Evolutionary conservation across 2,113 vertebrate species (phyloP).

Genomic region (Indri indri): DNA sequence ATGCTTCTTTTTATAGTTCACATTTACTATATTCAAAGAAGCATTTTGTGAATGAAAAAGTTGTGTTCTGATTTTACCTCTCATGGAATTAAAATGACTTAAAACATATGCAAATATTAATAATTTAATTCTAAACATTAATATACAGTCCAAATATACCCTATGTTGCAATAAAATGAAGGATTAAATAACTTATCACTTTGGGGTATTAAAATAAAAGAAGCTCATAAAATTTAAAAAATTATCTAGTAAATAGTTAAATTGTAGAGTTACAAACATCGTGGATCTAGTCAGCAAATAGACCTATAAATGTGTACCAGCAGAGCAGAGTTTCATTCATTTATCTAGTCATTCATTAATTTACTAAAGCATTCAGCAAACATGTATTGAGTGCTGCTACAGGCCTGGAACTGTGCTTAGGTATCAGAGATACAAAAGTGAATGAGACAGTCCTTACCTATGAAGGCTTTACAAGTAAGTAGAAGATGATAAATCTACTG

Average conservation of each 20-base stretch:
- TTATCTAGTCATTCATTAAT: background rate
- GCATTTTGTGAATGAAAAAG: slow-evolving; percentile 17
- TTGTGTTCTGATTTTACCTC: slow-evolving; percentile 13
- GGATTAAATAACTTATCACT: background rate
- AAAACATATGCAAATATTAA: background rate
- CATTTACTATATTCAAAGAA: slow-evolving; percentile 18
- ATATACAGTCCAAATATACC: background rate
- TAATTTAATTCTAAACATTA: slow-evolving; percentile 39
- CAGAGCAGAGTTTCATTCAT: background rate
- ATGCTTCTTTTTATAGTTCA: slow-evolving; percentile 17
- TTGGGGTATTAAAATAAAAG: slow-evolving; percentile 22
- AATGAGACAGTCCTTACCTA: background rate
- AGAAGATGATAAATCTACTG: background rate
- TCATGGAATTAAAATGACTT: background rate
- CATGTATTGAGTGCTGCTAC: background rate
- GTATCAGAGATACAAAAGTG: background rate
- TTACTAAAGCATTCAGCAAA: background rate
- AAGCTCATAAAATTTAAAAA: background rate
- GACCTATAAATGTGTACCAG: background rate
- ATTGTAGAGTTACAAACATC: background rate
- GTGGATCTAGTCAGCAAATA: background rate
- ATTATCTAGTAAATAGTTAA: background rate
- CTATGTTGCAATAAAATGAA: background rate
- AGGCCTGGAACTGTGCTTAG: background rate
- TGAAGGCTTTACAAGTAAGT: background rate